Percentiles rank a stretch among this genome's conserved stretches.
phyloP scores from a whole-genome alignment of 2,797 vertebrate genomes.

The Sylvilagus floridanus region DNA sequence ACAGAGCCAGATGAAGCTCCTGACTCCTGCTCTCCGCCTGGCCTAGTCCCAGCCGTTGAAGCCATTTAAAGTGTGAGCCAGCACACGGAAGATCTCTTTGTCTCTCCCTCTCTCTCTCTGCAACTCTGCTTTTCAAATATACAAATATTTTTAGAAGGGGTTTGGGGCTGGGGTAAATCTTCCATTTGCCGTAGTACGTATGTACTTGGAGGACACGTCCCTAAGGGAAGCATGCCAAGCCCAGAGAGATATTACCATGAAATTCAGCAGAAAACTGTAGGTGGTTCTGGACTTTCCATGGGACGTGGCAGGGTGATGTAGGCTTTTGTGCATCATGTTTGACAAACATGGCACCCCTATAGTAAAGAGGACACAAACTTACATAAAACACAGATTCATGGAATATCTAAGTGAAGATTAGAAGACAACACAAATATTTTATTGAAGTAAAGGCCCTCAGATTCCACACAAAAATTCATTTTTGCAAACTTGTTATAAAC shows the following conservation, averaged over 20 bases:
- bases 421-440: neutral
- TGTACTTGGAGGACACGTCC: neutral
- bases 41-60: no score
- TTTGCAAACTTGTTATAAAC: neutral
- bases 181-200: neutral
- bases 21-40: no score
- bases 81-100: no score
- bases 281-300: neutral
- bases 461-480: neutral
- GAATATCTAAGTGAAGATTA: constrained; percentile 29
- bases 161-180: neutral
- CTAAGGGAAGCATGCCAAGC: neutral
- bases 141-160: no score
- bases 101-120: no score
- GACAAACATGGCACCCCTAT: neutral
- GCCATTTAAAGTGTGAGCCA: no score
- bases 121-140: no score
- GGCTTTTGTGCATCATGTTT: neutral
- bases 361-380: neutral
- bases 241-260: neutral
- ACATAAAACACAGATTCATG: neutral
- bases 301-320: neutral
- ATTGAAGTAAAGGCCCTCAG: neutral
- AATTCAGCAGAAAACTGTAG: neutral
- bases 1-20: no score